Base-by-base conservation (phyloP, 2,888 invertebrate genomes). In the Mechanitis messenoides region DNA sequence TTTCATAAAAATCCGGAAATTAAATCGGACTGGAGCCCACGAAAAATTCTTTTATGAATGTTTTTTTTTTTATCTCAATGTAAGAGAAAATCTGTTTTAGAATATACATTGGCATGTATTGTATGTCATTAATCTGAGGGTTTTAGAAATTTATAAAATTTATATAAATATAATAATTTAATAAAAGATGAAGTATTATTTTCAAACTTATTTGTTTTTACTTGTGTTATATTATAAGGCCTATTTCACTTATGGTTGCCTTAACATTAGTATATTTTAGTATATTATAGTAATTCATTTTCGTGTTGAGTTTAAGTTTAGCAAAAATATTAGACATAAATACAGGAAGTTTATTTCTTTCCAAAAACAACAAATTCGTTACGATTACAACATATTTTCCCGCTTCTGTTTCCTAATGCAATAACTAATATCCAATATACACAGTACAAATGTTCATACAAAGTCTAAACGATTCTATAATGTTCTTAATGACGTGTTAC, bases 1-100 rank as follows among this genome's bases (percentile, higher is more conserved):
- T 68, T 68, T 67, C 67, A 67, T 67, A 69, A 66, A 66, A 66
- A 64, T 59, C 61, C 66, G 67, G 69, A 62, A 69, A 68, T 68
- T 67, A 68, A 69, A 66, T 63, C 66, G 62, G 54, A 58, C 42
- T 55, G 61, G 55, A 50, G 59, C 62, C 61, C 62, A 61, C 56
- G 38, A 45, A 56, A 45, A 59, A 56, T 56, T 54, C 54, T 61
- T 59, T 60, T 61, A 53, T 59, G 61, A 31, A 59, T 50, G 60
- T 64, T 63, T 58, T 28, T 20, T 20, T 20, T 69, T 65, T 59
- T 58, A 56, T 64, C 31, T 50, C 50, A 50, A 31, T 50, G 50
- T 11, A 50, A 50, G 31, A 31, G 31, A 50, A 50, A 50, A 50
- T 28, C 28, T 50, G 50, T 50, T 50, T 50, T 50, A 50, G 50